Conservation (phyloP, 2,113 vertebrate genomes). For the Leptocoma aspasia region DNA sequence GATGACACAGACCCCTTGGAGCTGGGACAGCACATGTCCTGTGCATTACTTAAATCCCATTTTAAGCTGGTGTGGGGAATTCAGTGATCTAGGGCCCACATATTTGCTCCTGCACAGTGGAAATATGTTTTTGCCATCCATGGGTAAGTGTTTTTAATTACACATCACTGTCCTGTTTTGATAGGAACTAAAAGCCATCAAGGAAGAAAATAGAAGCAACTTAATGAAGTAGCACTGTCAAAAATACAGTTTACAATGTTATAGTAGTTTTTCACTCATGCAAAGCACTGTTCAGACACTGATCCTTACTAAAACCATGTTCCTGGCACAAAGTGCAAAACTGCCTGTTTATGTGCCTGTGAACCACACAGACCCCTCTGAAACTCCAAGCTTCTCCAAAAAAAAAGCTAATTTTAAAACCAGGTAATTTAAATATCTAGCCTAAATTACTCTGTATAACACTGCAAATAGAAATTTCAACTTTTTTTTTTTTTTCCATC, state of each 20-base stretch:
- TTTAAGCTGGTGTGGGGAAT: background rate
- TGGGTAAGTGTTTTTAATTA: background rate
- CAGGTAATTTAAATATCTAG: background rate
- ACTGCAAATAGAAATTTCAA: background rate
- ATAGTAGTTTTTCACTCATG: background rate
- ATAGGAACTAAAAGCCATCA: background rate
- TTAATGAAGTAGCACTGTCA: background rate
- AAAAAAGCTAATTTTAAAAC: background rate
- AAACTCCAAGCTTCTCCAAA: background rate
- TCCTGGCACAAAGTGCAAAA: background rate
- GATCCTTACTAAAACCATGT: background rate
- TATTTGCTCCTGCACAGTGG: background rate
- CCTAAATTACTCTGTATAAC: rapidly evolving
- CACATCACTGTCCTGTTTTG: background rate
- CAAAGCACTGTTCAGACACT: background rate
- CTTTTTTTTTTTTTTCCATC: no score
- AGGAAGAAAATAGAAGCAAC: background rate
- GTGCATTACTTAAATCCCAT: background rate
- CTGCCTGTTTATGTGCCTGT: rapidly evolving
- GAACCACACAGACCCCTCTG: background rate
- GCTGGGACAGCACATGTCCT: rapidly evolving
- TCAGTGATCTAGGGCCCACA: rapidly evolving
- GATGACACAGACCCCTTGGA: rapidly evolving
- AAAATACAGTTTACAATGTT: background rate
- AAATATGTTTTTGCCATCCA: background rate